Conservation (phyloP, 2,797 vertebrate genomes). For the Oophaga sylvatica region DNA sequence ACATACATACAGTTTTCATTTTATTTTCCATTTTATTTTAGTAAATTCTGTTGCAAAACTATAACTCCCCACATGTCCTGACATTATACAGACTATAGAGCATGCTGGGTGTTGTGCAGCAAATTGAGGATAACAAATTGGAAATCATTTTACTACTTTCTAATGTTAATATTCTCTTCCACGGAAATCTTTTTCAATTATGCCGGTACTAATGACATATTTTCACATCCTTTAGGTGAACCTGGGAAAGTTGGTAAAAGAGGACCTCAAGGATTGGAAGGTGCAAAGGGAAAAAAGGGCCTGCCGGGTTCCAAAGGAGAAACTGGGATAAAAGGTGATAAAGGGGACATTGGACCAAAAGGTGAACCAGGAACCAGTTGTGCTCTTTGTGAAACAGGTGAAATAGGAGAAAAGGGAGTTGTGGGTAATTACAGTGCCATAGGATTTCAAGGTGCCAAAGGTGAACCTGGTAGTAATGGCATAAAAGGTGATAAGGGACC, state of each 20-base stretch:
- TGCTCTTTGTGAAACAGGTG: slow-evolving; percentile 51
- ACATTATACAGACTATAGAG: background rate
- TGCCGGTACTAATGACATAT: background rate
- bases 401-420: slow-evolving; percentile 50
- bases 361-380: slow-evolving; percentile 29
- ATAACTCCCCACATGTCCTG: background rate
- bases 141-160: background rate
- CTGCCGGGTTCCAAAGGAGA: background rate
- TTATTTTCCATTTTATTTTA: too few relatives aligned
- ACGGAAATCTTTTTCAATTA: background rate
- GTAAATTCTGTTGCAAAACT: background rate
- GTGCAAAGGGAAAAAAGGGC: slow-evolving; percentile 25
- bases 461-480: slow-evolving; percentile 19
- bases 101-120: background rate
- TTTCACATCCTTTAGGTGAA: slow-evolving; percentile 42
- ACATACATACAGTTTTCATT: too few relatives aligned
- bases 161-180: background rate
- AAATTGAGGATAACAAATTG: background rate
- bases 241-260: slow-evolving; percentile 24
- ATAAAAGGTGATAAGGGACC: slow-evolving; percentile 41
- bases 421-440: background rate
- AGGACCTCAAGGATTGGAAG: slow-evolving; percentile 32
- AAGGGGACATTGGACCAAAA: slow-evolving; percentile 8
- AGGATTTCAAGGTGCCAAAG: slow-evolving; percentile 46
- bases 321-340: slow-evolving; percentile 35